A percentile compares a stretch with the other conserved stretches of the same genome.
Evolutionary conservation across 2,113 vertebrate genomes (phyloP).

Genomic region (Leptocoma aspasia): DNA sequence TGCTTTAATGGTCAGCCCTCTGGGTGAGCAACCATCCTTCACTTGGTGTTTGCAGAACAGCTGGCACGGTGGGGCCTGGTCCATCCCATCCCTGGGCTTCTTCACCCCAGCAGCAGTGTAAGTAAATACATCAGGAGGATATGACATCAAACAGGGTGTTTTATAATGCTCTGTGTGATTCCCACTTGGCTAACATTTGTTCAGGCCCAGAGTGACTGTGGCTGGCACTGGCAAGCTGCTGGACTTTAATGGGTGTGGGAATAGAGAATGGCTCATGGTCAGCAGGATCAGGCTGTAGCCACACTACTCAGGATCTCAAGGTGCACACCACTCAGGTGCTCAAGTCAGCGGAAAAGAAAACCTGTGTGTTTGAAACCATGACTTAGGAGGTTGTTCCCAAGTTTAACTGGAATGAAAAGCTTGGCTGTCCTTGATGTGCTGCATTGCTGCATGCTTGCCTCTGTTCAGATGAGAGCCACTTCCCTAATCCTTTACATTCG

Average conservation of each 20-base stretch:
- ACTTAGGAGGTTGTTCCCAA: neutral
- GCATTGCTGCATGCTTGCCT: neutral
- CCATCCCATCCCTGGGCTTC: neutral
- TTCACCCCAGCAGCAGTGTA: neutral
- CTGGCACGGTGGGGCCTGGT: neutral
- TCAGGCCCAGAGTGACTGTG: neutral
- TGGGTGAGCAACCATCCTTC: neutral
- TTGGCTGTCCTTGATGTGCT: neutral
- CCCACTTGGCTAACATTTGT: neutral
- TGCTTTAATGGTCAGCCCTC: neutral
- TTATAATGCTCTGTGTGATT: neutral
- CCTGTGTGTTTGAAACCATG: neutral
- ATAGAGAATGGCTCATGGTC: neutral
- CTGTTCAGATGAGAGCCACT: neutral
- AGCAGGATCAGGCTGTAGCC: neutral
- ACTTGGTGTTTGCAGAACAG: neutral
- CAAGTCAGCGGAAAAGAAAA: neutral
- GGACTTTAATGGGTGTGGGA: neutral
- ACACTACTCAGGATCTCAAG: neutral
- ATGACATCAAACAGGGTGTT: neutral
- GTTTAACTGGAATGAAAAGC: neutral
- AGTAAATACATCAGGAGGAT: neutral
- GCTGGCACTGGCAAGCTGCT: neutral
- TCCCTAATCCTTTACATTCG: neutral
- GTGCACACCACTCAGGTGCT: neutral